A percentile compares a stretch with the other conserved stretches of the same genome.
phyloP scores from a whole-genome alignment of 2,888 invertebrate genomes.

The Zeuzera pyrina region DNA sequence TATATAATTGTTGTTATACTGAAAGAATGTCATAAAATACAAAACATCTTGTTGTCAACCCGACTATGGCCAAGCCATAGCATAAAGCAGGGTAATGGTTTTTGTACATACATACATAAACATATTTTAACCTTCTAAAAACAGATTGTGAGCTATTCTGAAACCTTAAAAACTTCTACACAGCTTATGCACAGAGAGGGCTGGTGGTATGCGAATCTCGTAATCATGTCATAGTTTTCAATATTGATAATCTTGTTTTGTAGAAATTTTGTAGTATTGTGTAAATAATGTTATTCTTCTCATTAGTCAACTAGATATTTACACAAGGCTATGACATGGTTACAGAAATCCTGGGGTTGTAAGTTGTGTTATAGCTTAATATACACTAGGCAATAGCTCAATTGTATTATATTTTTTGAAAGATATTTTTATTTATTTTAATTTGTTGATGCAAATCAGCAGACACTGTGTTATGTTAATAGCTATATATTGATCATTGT shows the following conservation, averaged over 20 bases:
- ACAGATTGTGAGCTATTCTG: conserved; percentile 45
- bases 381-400: conserved; percentile 60
- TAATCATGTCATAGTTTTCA: conserved; percentile 51
- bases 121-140: too few relatives aligned
- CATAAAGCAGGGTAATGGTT: too few relatives aligned
- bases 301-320: conserved; percentile 18
- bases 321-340: conserved; percentile 49
- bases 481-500: conserved; percentile 47
- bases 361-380: conserved; percentile 26
- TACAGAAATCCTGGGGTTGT: conserved; percentile 66
- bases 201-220: conserved; percentile 64
- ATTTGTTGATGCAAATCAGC: conserved; percentile 54
- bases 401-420: conserved; percentile 48
- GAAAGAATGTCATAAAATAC: too few relatives aligned
- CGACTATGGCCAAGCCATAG: too few relatives aligned
- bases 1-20: too few relatives aligned
- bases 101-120: too few relatives aligned
- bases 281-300: conserved; percentile 45
- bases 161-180: conserved; percentile 43
- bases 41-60: too few relatives aligned
- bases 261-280: conserved; percentile 32
- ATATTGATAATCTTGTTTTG: conserved; percentile 5
- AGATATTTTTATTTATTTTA: conserved; percentile 50
- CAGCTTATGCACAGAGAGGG: conserved; percentile 57
- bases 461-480: conserved; percentile 47